Evolutionary conservation across 2,797 vertebrate genomes (phyloP).

Genomic region (Gymnodraco acuticeps): DNA sequence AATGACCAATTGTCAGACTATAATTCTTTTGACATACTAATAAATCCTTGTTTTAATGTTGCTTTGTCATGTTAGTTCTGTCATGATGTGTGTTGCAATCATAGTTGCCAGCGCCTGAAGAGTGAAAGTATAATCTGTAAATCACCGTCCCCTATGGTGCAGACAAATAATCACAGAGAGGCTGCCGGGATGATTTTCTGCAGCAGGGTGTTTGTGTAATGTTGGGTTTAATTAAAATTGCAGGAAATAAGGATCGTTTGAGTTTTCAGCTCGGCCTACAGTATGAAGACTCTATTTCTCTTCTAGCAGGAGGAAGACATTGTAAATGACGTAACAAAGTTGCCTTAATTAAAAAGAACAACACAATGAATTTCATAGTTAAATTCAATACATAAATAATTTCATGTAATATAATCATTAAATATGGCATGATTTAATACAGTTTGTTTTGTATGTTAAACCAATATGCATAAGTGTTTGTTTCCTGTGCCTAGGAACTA

Average conservation of each 20-base stretch:
- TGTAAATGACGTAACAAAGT: too few species aligned
- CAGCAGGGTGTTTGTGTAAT: background rate
- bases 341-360: too few species aligned
- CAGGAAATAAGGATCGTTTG: slow-evolving; percentile 17
- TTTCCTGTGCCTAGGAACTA: too few species aligned
- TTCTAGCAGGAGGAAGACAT: slow-evolving; percentile 3
- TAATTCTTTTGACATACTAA: background rate
- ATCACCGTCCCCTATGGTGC: slow-evolving; percentile 9
- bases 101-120: slow-evolving; percentile 17
- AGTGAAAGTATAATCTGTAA: slow-evolving; percentile 1
- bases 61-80: background rate
- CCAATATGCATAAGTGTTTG: too few species aligned
- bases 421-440: too few species aligned
- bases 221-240: slow-evolving; percentile 19
- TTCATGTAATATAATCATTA: too few species aligned
- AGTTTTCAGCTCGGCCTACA: background rate
- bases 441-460: too few species aligned
- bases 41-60: background rate
- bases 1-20: background rate
- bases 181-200: background rate
- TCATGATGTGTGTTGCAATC: background rate
- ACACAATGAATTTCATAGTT: too few species aligned
- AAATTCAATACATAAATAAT: too few species aligned
- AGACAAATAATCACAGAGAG: background rate
- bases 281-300: background rate